Base-by-base conservation (phyloP, 2,113 vertebrate species). In the Paraplagusia blochii region DNA sequence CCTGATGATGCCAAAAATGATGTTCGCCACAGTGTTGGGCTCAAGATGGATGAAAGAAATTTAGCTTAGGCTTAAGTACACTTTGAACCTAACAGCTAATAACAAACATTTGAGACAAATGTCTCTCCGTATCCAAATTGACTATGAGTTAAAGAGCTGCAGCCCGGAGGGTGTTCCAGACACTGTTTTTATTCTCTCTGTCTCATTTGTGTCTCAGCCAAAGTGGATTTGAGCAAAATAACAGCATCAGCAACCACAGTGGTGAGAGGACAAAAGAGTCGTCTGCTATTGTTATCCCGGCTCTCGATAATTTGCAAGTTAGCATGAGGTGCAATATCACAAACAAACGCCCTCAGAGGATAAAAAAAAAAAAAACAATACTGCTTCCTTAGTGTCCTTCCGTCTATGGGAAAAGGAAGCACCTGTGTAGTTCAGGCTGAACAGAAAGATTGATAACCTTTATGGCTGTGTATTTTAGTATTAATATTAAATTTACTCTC, bases 231-330 rank as follows among this genome's bases (percentile, higher is more conserved):
- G 44, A 44, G 58, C 53, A 77, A 67, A 81, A 65, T 69, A 72
- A 73, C 84, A 76, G 77, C 72, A 74, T 80, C 80, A 80, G 70
- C 74, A 75, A 72, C 62, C 39, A 4, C 66, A 61, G 78, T 77
- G 67, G 77, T 72, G 83, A 72, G 85, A 86, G 84, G 87, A 85
- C 83, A 83, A 84, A 77, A 62, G 78, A 76, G 77, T 80, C 83
- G 66, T 73, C 65, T 68, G 77, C 81, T 74, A 72, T 80, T 77
- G 79, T 88, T 83, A 77, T 75, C 80, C 67, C 29, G 74, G 74
- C 76, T 72, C 77, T 77, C 78, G 61, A 81, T 80, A 87, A 89
- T 88, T 86, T 76, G 69, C 85, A 83, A 64, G 79, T 88, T 88
- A 84, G 83, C 84, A 82, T 85, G 83, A 85, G 85, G 85, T 85